phyloP scores from a whole-genome alignment of 2,888 invertebrate genomes.

The Liposcelis brunnea region DNA sequence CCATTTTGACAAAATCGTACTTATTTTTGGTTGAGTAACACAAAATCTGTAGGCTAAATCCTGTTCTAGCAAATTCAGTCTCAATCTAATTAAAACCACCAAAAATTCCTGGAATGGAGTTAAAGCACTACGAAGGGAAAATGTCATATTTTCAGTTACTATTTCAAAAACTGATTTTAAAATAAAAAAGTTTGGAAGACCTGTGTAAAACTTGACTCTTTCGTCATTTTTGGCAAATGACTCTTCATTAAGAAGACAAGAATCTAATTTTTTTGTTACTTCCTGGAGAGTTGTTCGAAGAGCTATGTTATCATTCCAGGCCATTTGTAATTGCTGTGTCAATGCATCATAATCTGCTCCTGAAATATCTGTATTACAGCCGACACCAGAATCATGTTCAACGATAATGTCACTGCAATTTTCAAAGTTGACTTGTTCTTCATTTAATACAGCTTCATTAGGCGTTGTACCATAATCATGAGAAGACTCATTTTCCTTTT shows the following conservation, averaged over 20 bases:
- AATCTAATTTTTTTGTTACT: neutral
- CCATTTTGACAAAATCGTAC: constrained; percentile 6
- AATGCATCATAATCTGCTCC: neutral
- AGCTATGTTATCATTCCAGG: neutral
- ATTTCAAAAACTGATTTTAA: constrained; percentile 1
- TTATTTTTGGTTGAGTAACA: neutral
- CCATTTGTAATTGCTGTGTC: neutral
- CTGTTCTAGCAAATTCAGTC: constrained; percentile 3
- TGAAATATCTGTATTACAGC: no score
- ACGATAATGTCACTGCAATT: no score
- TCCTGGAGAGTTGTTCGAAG: neutral
- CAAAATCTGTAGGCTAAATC: constrained; percentile 9
- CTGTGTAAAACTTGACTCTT: constrained; percentile 9
- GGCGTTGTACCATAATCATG: no score
- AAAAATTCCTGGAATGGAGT: constrained; percentile 8
- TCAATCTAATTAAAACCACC: constrained; percentile 7
- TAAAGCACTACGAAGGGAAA: neutral
- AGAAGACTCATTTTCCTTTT: no score
- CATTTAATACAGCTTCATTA: no score
- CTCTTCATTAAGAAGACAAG: neutral
- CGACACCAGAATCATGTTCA: no score
- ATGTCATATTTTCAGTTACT: neutral
- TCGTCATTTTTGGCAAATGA: neutral
- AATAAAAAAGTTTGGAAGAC: neutral
- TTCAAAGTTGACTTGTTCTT: no score